A percentile compares a stretch with the other conserved stretches of the same genome.
Conservation (phyloP, 2,888 invertebrate species). For the Papilio elwesi region DNA sequence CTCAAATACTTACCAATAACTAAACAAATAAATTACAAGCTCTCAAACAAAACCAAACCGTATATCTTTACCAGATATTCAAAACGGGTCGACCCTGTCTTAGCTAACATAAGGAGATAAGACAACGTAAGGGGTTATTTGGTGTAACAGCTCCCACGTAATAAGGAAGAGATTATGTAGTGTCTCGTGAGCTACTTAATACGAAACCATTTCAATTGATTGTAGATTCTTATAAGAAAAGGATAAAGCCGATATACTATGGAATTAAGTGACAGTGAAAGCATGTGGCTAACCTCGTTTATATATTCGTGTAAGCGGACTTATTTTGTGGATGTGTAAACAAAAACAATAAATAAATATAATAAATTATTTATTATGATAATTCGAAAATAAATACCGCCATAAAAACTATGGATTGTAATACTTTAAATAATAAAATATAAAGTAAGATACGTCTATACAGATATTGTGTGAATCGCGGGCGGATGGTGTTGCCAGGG, state of each 20-base stretch:
- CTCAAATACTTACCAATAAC: background rate
- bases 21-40: background rate
- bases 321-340: constrained; percentile 46
- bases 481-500: constrained; percentile 55
- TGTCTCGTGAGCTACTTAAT: too few relatives aligned
- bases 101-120: background rate
- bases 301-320: background rate
- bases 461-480: constrained; percentile 65
- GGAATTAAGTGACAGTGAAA: background rate
- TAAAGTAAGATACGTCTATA: constrained; percentile 73
- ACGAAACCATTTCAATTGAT: too few relatives aligned
- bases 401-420: constrained; percentile 76
- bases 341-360: constrained; percentile 63
- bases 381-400: constrained; percentile 81
- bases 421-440: constrained; percentile 81
- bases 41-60: background rate
- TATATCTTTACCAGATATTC: background rate
- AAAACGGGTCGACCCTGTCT: background rate
- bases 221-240: too few relatives aligned
- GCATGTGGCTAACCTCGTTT: background rate
- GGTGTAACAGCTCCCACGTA: too few relatives aligned
- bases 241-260: too few relatives aligned
- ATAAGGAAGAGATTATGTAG: too few relatives aligned
- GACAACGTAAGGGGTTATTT: too few relatives aligned
- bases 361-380: constrained; percentile 79